A percentile compares a stretch with the other conserved stretches of the same genome.
Conservation (phyloP, 2,113 vertebrate species). For the Elephantulus edwardii region DNA sequence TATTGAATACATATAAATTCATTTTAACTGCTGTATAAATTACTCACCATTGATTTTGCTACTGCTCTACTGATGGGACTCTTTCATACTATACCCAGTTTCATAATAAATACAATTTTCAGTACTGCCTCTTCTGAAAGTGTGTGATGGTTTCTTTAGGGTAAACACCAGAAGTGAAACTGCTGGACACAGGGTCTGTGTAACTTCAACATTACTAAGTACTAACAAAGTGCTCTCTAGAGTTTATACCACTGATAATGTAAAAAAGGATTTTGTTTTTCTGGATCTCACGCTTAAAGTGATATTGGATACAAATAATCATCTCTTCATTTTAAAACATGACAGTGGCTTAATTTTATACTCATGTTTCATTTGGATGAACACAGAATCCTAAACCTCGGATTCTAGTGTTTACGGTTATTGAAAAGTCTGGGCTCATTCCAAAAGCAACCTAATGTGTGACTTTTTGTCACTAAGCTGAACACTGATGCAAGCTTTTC, state of each 20-base stretch:
- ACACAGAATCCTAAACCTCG: neutral
- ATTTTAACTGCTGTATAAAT: neutral
- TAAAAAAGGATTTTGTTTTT: neutral
- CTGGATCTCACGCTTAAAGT: neutral
- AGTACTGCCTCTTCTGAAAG: slow-evolving; percentile 6
- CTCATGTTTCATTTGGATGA: slow-evolving; percentile 1
- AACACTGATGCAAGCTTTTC: neutral
- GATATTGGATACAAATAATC: neutral
- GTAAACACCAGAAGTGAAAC: slow-evolving; percentile 35
- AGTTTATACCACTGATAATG: neutral
- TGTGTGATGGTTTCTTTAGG: slow-evolving; percentile 17
- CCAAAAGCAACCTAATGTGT: neutral
- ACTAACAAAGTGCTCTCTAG: neutral
- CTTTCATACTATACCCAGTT: neutral
- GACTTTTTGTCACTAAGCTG: neutral
- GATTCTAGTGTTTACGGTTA: neutral
- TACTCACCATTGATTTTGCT: neutral
- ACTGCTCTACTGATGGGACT: neutral
- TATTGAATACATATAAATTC: neutral
- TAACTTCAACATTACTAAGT: neutral
- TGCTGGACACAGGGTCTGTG: neutral
- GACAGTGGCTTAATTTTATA: neutral
- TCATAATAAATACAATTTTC: slow-evolving; percentile 4
- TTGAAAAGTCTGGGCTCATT: neutral
- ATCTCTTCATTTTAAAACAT: neutral